phyloP scores from a whole-genome alignment of 2,113 vertebrate species.

The Tautogolabrus adspersus region DNA sequence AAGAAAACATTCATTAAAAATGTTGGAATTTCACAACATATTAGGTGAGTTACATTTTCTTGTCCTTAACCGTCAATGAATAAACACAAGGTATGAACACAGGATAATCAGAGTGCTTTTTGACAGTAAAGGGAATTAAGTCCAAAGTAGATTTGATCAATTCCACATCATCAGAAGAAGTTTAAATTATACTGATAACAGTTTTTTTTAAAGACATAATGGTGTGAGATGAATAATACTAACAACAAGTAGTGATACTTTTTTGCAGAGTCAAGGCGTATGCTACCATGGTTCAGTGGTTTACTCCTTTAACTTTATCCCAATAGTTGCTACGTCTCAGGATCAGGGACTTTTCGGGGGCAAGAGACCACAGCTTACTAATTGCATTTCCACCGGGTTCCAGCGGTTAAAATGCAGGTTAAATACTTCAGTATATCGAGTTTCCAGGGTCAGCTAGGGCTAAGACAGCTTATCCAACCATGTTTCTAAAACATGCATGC shows the following conservation, averaged over 20 bases:
- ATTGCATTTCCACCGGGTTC: not conserved
- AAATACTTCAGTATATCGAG: conserved; percentile 21
- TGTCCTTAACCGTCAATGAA: too few relatives aligned
- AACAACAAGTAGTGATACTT: not conserved
- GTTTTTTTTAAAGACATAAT: too few relatives aligned
- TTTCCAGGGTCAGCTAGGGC: conserved; percentile 16
- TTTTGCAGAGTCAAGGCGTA: not conserved
- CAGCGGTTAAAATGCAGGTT: conserved; percentile 1
- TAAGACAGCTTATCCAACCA: conserved; percentile 20
- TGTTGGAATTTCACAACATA: not conserved
- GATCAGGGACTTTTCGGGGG: not conserved
- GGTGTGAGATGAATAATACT: too few relatives aligned
- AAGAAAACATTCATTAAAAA: conserved; percentile 10
- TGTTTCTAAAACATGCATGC: conserved; percentile 44
- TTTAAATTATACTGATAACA: not conserved
- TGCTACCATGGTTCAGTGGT: not conserved
- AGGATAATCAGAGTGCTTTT: not conserved
- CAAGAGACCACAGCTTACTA: not conserved
- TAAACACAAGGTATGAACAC: conserved; percentile 7
- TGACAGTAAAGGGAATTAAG: too few relatives aligned
- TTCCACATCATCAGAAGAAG: conserved; percentile 3
- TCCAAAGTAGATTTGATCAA: not conserved
- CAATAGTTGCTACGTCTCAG: not conserved
- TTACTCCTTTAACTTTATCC: not conserved
- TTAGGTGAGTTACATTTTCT: too few relatives aligned